Percentiles rank a stretch among this genome's conserved stretches.
Evolutionary conservation across 2,113 vertebrate genomes (phyloP).

Genomic region (Chlamydotis undulata): DNA sequence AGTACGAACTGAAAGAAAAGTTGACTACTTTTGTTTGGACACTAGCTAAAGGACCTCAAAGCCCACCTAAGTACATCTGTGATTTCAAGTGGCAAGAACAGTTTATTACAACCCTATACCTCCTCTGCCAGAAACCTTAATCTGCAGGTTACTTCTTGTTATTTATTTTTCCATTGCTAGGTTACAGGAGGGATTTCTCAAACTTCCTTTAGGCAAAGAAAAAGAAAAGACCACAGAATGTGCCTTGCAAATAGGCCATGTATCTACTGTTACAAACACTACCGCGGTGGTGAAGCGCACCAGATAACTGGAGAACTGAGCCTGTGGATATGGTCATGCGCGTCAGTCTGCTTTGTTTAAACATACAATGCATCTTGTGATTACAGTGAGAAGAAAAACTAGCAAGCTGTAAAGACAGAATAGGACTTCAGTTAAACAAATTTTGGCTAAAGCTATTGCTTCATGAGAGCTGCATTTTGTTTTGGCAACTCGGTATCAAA

Average conservation of each 20-base stretch:
- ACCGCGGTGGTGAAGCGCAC: neutral
- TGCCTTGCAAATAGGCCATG: neutral
- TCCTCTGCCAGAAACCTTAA: neutral
- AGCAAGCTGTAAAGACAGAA: neutral
- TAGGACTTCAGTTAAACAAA: neutral
- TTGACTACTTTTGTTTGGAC: neutral
- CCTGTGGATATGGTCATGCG: neutral
- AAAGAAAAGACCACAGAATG: neutral
- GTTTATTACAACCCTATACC: neutral
- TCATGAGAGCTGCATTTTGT: neutral
- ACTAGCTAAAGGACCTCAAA: neutral
- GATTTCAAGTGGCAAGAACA: neutral
- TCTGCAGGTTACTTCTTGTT: neutral
- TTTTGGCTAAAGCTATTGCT: neutral
- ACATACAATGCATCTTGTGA: neutral
- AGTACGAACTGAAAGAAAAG: neutral
- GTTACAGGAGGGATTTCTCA: neutral
- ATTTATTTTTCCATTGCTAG: neutral
- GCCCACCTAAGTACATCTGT: neutral
- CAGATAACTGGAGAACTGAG: neutral
- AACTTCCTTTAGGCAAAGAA: neutral
- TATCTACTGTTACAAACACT: neutral
- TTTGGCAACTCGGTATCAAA: neutral
- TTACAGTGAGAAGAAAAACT: neutral
- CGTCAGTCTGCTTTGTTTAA: neutral